Base-by-base conservation (phyloP, 2,888 invertebrate genomes). In the Mamestra brassicae region DNA sequence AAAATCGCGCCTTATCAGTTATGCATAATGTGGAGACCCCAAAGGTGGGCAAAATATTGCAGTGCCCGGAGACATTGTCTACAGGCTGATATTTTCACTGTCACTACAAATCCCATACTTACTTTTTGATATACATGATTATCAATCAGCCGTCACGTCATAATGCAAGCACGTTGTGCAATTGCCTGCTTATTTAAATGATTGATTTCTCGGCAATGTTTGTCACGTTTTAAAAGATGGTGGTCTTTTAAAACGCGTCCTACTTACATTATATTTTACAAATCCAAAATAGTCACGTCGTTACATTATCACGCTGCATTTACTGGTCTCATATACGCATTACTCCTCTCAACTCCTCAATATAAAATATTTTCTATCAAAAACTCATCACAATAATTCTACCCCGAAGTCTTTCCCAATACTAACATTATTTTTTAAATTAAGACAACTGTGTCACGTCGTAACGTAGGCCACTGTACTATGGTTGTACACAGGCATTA, bases 1-100 rank as follows among this genome's bases (percentile, higher is more conserved):
- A 92, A 93, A 96, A 96, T 96, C 89, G 93, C 88, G 92, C 96
- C 96, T 96, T 96, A 96, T 97, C 96, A 93, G 97, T 96, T 97
- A 97, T 97, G 96, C 97, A 97, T 97, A 97, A 96, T 96, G 95
- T 93, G 93, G 94, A 93, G 94, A 93, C 95, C 96, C 96, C 95
- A 93, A 95, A 96, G 96, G 96, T 96, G 95, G 88, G 95, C 95
- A 95, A 96, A 96, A 96, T 96, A 96, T 96, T 95, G 95, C 94
- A 94, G 89, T 90, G 89, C 89, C 90, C 89, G 88, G 88, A 87
- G 83, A 87, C 80, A 85, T 67, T 58, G 58, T 69, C 68, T 86
- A 88, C 75, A 88, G 83, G 83, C 52, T 81, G 86, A 17, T 81
- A 52, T 78, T 80, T 80, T n/a, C n/a, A n/a, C n/a, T n/a, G n/a